Evolutionary conservation across 2,888 invertebrate genomes (phyloP), one percentile per base, ranked within the genome.

Genomic region (Barypeithes pellucidus): DNA sequence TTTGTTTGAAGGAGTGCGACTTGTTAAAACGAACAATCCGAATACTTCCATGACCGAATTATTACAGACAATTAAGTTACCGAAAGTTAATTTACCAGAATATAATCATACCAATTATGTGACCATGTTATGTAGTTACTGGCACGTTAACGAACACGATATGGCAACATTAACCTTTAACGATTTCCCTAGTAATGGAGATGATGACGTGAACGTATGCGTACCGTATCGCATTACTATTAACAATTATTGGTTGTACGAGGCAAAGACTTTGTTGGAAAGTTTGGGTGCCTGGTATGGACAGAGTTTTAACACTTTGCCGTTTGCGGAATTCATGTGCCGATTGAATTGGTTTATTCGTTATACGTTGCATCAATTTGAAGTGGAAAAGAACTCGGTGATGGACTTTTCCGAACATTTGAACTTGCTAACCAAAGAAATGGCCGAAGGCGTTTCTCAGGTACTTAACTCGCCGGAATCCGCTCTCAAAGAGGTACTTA

Each of bases 381-480:
- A 43, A 2, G 7, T 1, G 14, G 43, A 9, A 16, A 43, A 43
- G 24, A 24, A 24, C 2, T 4, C 3, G 5, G 14, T 14, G n/a
- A n/a, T 2, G 3, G 14, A 43, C n/a, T 1, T 2, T 2, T 2
- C 2, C 3, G 3, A 2, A 3, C 2, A 3, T 3, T 2, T 43
- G 43, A n/a, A 43, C 2, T 3, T 43, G 1, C 16, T 43, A 1
- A 43, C 43, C 4, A 43, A 43, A 14, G 43, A 43, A n/a, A 14
- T 43, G 14, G 43, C 43, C 43, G 43, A 43, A 14, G n/a, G 3
- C 14, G 16, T 43, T 43, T 43, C 43, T n/a, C 14, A n/a, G 2
- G 43, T 43, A 16, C 43, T 43, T n/a, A 43, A 43, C n/a, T n/a
- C 43, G 16, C 43, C 43, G 14, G 43, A 43, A 16, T 14, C 43